Percentiles rank a stretch among this genome's conserved stretches.
Conservation (phyloP, 2,888 invertebrate genomes). For the Nephrocerus scutellatus region DNA sequence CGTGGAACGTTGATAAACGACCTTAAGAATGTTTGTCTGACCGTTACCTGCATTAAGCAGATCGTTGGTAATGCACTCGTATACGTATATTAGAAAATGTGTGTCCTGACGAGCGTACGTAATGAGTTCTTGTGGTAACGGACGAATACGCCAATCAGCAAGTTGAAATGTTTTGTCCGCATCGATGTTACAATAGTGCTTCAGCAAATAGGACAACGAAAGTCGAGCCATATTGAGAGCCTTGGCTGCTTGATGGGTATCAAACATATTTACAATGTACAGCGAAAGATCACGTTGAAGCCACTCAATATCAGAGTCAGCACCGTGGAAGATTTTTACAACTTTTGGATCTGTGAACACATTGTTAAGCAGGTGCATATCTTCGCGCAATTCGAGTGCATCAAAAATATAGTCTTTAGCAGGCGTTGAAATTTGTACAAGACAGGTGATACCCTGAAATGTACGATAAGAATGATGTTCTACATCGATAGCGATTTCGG, state of each 20-base stretch:
- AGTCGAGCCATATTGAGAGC: slow-evolving; percentile 61
- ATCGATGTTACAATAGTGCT: slow-evolving; percentile 67
- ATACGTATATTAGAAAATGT: slow-evolving; percentile 87
- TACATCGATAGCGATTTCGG: slow-evolving; percentile 82
- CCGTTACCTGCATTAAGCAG: slow-evolving; percentile 61
- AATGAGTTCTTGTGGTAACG: slow-evolving; percentile 72
- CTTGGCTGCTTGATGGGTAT: slow-evolving; percentile 84
- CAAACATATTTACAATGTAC: slow-evolving; percentile 95
- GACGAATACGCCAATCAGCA: slow-evolving; percentile 92
- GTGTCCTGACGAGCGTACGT: slow-evolving; percentile 90
- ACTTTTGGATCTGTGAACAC: slow-evolving; percentile 84
- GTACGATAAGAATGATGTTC: slow-evolving; percentile 90
- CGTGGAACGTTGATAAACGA: slow-evolving; percentile 68
- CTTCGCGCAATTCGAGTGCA: slow-evolving; percentile 72
- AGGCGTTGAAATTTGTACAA: slow-evolving; percentile 87
- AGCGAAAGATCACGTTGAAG: slow-evolving; percentile 90
- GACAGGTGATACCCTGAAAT: slow-evolving; percentile 90
- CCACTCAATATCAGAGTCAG: slow-evolving; percentile 83
- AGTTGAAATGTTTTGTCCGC: slow-evolving; percentile 87
- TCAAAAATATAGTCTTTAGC: slow-evolving; percentile 83
- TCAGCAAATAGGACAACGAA: slow-evolving; percentile 72
- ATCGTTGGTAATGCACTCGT: slow-evolving; percentile 69
- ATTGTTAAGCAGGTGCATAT: slow-evolving; percentile 75
- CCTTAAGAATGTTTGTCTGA: slow-evolving; percentile 56
- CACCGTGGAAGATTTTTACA: slow-evolving; percentile 92